phyloP scores from a whole-genome alignment of 2,113 vertebrate genomes.

The Hylia prasina region DNA sequence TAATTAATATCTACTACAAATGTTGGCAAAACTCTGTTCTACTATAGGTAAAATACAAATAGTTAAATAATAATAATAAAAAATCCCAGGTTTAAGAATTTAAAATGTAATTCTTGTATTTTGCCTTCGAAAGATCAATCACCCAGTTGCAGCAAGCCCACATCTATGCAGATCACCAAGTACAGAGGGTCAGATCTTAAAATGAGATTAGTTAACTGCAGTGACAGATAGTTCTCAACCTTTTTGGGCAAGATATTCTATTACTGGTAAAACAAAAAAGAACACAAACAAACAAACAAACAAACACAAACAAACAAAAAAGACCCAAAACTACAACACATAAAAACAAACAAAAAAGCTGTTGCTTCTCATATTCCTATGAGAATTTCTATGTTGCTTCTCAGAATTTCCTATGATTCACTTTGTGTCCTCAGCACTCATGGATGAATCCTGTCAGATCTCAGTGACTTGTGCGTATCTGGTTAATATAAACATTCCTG shows the following conservation, averaged over 20 bases:
- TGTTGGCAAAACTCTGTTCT: background rate
- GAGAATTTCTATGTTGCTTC: too few species aligned
- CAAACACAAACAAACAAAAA: too few species aligned
- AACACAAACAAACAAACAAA: background rate
- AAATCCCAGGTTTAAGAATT: background rate
- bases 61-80: background rate
- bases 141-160: accelerated
- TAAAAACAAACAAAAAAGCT: background rate
- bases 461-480: background rate
- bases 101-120: background rate
- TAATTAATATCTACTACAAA: background rate
- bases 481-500: background rate
- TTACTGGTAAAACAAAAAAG: background rate
- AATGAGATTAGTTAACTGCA: background rate
- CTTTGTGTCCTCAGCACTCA: background rate
- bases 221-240: accelerated
- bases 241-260: background rate
- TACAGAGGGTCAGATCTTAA: background rate
- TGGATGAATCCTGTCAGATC: background rate
- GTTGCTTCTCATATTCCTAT: background rate
- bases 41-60: background rate
- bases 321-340: background rate
- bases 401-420: background rate
- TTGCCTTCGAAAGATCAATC: background rate
- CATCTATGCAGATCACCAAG: accelerated